Evolutionary conservation across 2,888 invertebrate genomes (phyloP).

Genomic region (Apoderus coryli): DNA sequence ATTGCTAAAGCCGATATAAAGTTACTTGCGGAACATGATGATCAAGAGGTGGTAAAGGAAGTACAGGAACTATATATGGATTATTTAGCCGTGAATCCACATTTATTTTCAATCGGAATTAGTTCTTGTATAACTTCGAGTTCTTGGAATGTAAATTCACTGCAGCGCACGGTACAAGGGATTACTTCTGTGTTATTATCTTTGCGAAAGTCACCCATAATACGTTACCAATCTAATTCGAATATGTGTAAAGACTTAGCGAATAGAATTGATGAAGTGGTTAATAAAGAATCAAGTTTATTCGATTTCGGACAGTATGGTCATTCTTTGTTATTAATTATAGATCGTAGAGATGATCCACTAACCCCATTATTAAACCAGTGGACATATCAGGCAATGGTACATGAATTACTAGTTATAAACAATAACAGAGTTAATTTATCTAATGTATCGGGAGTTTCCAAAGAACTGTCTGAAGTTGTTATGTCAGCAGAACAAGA

Average conservation of each 20-base stretch:
- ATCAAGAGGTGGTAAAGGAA: slow-evolving; percentile 93
- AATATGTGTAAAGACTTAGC: slow-evolving; percentile 73
- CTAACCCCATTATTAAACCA: slow-evolving; percentile 89
- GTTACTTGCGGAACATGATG: slow-evolving; percentile 91
- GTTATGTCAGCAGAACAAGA: slow-evolving; percentile 92
- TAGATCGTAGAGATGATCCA: slow-evolving; percentile 90
- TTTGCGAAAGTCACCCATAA: slow-evolving; percentile 77
- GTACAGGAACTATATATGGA: slow-evolving; percentile 96
- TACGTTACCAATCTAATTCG: slow-evolving; percentile 80
- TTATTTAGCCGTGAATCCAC: slow-evolving; percentile 83
- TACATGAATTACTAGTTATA: slow-evolving; percentile 89
- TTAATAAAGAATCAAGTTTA: slow-evolving; percentile 74
- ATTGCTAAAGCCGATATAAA: slow-evolving; percentile 95
- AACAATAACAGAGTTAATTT: slow-evolving; percentile 88
- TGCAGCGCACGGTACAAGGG: slow-evolving; percentile 73
- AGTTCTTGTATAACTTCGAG: slow-evolving; percentile 46
- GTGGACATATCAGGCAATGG: slow-evolving; percentile 99
- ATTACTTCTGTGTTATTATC: slow-evolving; percentile 75
- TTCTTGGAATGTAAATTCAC: slow-evolving; percentile 59
- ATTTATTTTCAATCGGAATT: slow-evolving; percentile 76
- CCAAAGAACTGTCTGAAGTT: slow-evolving; percentile 75
- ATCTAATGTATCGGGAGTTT: slow-evolving; percentile 52
- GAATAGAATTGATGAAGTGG: slow-evolving; percentile 69
- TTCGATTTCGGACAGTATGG: slow-evolving; percentile 72
- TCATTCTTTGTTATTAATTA: slow-evolving; percentile 68